Base-by-base conservation (phyloP, 2,797 vertebrate species). In the Ctenopoma kingsleyae region DNA sequence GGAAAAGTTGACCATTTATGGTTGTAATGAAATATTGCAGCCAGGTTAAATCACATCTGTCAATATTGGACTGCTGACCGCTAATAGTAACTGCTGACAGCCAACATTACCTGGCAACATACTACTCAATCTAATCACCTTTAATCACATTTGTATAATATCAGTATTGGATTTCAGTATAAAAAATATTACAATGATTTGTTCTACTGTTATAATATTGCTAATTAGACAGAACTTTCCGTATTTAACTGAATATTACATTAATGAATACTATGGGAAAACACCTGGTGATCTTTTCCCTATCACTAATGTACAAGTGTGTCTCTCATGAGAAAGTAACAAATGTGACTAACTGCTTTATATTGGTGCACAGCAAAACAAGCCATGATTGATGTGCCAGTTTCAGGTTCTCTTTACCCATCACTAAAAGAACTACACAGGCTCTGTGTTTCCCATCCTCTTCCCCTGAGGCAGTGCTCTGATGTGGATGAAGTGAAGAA, bases 401-500 rank as follows among this genome's bases (percentile, higher is more conserved):
- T 74, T 73, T 63, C 67, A 69, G 72, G 46, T 84, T 63, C 51
- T 83, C 32, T 72, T 49, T 46, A 44, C 41, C 68, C 50, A 22
- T 78, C 55, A 22, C 49, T 74, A 44, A 80, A 67, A 82, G 46
- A 77, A 70, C 63, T 67, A 71, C 81, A 77, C 69, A 68, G 81
- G 30, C 80, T 78, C 60, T 79, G 71, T 73, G 81, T 75, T 82
- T 74, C 22, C 69, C 59, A 68, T 80, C 79, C 54, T 20, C 12
- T 17, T 83, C 80, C 87, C 85, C 80, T 0, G 81, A 83, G 90
- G 85, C 87, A 32, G 44, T 0, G 53, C 71, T 88, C 66, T 83
- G 76, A 91, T 85, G 85, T 83, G 87, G 78, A 77, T 81, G 67
- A 88, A 87, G 74, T 76, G 61, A 80, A 74, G 76, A 82, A 82